These are phyloP conservation scores for Rhinolophus sinicus DNA, from an alignment of 2,113 vertebrate species.

Conservation along the genomic window DNA sequence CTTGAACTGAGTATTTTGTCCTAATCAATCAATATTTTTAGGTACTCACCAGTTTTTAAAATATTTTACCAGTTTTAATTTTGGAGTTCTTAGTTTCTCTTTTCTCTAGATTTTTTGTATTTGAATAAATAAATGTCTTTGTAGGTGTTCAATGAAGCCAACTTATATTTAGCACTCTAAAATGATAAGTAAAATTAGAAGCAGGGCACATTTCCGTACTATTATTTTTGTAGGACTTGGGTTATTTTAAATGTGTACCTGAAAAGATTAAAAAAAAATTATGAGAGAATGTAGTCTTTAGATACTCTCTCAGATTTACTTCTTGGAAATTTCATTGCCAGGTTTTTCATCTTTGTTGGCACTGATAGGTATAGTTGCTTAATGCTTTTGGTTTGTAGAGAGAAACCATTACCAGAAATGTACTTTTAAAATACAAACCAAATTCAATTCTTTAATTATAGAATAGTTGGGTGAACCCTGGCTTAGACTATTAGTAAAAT, in stretches of 20 bases:
- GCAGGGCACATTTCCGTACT: neutral
- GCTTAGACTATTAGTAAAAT: conserved; percentile 14
- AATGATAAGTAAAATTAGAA: conserved; percentile 48
- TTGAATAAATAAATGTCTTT: conserved; percentile 58
- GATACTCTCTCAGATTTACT: neutral
- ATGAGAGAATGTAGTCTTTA: neutral
- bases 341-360: neutral
- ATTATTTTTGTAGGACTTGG: neutral
- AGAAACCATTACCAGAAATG: neutral
- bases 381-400: neutral
- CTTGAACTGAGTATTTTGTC: conserved; percentile 41
- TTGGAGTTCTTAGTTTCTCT: neutral
- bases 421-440: neutral
- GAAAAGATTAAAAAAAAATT: neutral
- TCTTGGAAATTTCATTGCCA: conserved; percentile 32
- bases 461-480: neutral
- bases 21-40: conserved; percentile 45
- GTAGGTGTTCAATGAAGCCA: neutral
- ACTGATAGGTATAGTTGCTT: neutral
- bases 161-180: conserved; percentile 13
- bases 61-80: conserved; percentile 30
- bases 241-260: conserved; percentile 32
- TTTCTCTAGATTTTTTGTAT: conserved; percentile 43
- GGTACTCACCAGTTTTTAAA: neutral
- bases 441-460: neutral